Conservation (phyloP, 1,140 invertebrate genomes). For the Sycophaga agraensis region DNA sequence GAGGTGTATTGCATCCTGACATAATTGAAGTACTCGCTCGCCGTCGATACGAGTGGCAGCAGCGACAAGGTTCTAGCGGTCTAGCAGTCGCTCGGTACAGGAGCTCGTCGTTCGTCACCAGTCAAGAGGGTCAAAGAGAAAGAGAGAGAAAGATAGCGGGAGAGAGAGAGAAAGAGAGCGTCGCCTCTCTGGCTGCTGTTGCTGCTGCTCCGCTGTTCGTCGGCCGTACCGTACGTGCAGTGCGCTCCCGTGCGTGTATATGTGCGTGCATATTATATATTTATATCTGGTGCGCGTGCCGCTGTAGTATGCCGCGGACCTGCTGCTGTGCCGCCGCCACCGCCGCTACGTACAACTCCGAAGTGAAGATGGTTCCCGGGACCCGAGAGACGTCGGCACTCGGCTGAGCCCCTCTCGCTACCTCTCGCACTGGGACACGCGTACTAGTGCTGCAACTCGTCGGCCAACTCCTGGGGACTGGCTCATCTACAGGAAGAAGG, state of each 20-base stretch:
- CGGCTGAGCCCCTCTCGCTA: not conserved
- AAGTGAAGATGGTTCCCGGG: not conserved
- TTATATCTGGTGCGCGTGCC: not conserved
- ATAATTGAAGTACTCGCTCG: no score
- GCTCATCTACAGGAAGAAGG: no score
- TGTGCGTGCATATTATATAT: no score
- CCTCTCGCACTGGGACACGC: no score
- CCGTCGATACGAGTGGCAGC: no score
- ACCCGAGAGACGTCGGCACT: not conserved
- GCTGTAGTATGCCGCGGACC: not conserved
- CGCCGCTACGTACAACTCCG: not conserved
- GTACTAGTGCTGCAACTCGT: no score
- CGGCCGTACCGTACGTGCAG: not conserved
- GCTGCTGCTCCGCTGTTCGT: not conserved
- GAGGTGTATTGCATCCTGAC: no score
- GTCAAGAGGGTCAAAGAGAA: not conserved
- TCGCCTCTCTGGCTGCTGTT: not conserved
- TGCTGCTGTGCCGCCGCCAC: not conserved
- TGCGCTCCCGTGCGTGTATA: not conserved
- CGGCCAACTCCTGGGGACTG: no score
- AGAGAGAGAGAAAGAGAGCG: constrained; percentile 2
- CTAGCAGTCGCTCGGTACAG: no score
- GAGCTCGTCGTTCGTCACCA: no score
- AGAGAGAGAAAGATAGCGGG: not conserved
- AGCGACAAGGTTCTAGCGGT: no score